Evolutionary conservation across 2,888 invertebrate genomes (phyloP).

Genomic region (Apodemia zela): DNA sequence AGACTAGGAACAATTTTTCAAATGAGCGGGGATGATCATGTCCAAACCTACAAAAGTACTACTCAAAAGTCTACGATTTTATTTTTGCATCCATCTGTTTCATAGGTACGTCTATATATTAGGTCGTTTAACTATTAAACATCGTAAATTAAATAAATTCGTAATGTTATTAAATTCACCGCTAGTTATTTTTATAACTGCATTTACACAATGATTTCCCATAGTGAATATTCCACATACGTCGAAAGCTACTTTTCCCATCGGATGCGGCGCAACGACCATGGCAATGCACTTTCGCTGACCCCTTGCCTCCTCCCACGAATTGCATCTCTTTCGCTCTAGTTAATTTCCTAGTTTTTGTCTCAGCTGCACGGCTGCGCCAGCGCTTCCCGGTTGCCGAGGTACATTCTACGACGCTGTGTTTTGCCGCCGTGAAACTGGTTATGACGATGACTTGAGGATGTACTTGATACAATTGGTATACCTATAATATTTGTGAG

Average conservation of each 20-base stretch:
- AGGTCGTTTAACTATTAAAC: too few species aligned
- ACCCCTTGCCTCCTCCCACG: conserved; percentile 75
- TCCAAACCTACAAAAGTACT: too few species aligned
- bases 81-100: too few species aligned
- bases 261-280: conserved; percentile 66
- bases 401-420: conserved; percentile 76
- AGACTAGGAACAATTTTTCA: too few species aligned
- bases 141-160: too few species aligned
- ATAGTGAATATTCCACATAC: conserved; percentile 57
- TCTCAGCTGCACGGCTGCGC: conserved; percentile 65
- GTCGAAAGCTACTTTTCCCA: conserved; percentile 68
- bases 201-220: conserved; percentile 38
- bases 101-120: too few species aligned
- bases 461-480: conserved; percentile 70
- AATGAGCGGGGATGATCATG: too few species aligned
- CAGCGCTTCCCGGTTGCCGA: conserved; percentile 64
- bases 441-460: conserved; percentile 75
- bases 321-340: conserved; percentile 58
- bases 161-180: too few species aligned
- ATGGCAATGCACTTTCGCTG: conserved; percentile 80
- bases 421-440: conserved; percentile 76
- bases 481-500: not conserved
- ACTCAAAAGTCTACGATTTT: too few species aligned
- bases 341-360: conserved; percentile 50
- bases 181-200: conserved; percentile 8